Percentiles rank a stretch among this genome's conserved stretches.
Conservation (phyloP, 2,888 invertebrate genomes). For the Rhimphoctona megacephalus region DNA sequence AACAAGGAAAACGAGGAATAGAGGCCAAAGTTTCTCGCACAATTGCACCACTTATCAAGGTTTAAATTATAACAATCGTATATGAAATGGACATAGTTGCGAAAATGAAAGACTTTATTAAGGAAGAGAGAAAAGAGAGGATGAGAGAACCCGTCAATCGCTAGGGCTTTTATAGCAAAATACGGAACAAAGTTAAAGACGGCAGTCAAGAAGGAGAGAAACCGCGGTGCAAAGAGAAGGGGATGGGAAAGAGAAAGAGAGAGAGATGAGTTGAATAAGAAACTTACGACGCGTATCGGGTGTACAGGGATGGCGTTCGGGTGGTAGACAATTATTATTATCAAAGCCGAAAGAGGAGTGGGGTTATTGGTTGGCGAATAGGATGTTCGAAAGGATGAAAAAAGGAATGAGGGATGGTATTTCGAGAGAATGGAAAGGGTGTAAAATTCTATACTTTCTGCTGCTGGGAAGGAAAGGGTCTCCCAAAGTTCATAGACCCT, state of each 20-base stretch:
- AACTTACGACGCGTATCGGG: slow-evolving; percentile 60
- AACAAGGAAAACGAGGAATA: slow-evolving; percentile 11
- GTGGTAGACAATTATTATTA: slow-evolving; percentile 62
- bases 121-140: background rate
- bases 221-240: background rate
- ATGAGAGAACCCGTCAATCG: slow-evolving; percentile 31
- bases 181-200: slow-evolving; percentile 32
- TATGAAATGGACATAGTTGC: slow-evolving; percentile 42
- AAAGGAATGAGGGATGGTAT: slow-evolving; percentile 5
- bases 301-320: slow-evolving; percentile 49
- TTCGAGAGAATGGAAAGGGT: slow-evolving; percentile 18
- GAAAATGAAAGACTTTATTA: background rate
- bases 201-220: background rate
- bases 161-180: slow-evolving; percentile 31
- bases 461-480: slow-evolving; percentile 6
- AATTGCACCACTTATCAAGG: slow-evolving; percentile 29
- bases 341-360: slow-evolving; percentile 42
- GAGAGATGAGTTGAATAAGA: slow-evolving; percentile 46
- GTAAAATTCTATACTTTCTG: slow-evolving; percentile 59
- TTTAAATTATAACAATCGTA: slow-evolving; percentile 31
- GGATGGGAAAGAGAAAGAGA: background rate
- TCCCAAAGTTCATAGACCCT: slow-evolving; percentile 51
- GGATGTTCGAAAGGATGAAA: background rate
- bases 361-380: background rate
- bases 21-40: slow-evolving; percentile 6